phyloP scores from a whole-genome alignment of 2,888 invertebrate species.

The Drosophila antonietae region DNA sequence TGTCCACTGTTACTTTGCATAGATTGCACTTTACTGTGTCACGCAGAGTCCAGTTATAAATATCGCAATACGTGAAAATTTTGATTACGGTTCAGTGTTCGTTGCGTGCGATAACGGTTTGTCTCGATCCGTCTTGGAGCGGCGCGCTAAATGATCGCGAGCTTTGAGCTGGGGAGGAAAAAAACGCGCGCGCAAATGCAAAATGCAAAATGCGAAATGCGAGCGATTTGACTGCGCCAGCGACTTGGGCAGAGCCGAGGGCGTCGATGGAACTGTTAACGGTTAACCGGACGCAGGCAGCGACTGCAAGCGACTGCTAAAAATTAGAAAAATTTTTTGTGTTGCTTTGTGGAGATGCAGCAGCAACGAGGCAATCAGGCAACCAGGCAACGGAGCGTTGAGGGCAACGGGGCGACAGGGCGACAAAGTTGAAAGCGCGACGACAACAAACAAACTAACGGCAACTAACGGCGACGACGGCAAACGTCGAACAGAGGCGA shows the following conservation, averaged over 20 bases:
- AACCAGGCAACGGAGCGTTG: background rate
- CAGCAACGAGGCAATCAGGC: slow-evolving; percentile 18
- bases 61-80: slow-evolving; percentile 1
- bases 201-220: slow-evolving; percentile 64
- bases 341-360: slow-evolving; percentile 26
- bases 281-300: slow-evolving; percentile 28
- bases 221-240: slow-evolving; percentile 42
- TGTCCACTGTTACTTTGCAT: slow-evolving; percentile 16
- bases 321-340: slow-evolving; percentile 28
- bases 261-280: slow-evolving; percentile 14
- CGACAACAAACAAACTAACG: slow-evolving; percentile 48
- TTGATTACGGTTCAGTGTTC: slow-evolving; percentile 9
- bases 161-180: slow-evolving; percentile 10
- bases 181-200: slow-evolving; percentile 69
- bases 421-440: slow-evolving; percentile 52
- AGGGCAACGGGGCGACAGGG: slow-evolving; percentile 1
- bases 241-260: slow-evolving; percentile 33
- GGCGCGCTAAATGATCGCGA: slow-evolving; percentile 39
- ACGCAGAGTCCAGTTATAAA: slow-evolving; percentile 34
- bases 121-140: background rate
- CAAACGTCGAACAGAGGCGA: slow-evolving; percentile 36
- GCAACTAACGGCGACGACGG: slow-evolving; percentile 49
- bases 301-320: slow-evolving; percentile 36
- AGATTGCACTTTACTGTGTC: background rate
- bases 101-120: background rate